Conservation (phyloP, 2,888 invertebrate genomes). For the Xanthorhoe designata region DNA sequence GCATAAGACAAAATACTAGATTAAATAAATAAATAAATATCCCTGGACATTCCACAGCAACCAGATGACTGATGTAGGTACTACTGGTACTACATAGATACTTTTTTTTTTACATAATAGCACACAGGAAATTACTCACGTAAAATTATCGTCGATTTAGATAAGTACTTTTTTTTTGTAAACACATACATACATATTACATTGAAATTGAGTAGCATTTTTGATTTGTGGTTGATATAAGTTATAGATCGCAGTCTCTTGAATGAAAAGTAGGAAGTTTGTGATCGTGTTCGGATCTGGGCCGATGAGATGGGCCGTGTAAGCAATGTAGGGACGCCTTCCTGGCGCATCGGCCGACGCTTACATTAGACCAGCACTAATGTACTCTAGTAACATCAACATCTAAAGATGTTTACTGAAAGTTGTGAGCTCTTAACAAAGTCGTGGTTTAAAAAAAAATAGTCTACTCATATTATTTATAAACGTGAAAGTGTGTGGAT, state of each 20-base stretch:
- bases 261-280: slow-evolving; percentile 55
- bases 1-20: too few relatives aligned
- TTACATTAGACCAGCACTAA: slow-evolving; percentile 26
- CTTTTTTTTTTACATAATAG: too few relatives aligned
- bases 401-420: background rate
- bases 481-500: too few relatives aligned
- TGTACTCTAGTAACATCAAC: background rate
- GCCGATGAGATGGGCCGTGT: slow-evolving; percentile 60
- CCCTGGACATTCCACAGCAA: too few relatives aligned
- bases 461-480: too few relatives aligned
- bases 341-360: slow-evolving; percentile 52
- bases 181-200: too few relatives aligned
- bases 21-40: too few relatives aligned
- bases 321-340: slow-evolving; percentile 62
- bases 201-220: background rate
- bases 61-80: too few relatives aligned
- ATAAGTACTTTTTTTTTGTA: too few relatives aligned
- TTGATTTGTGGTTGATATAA: background rate
- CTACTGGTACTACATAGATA: too few relatives aligned
- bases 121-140: too few relatives aligned
- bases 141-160: too few relatives aligned
- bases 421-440: background rate
- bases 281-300: slow-evolving; percentile 63
- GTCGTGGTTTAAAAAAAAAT: background rate
- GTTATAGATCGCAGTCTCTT: background rate